phyloP scores from a whole-genome alignment of 2,113 vertebrate species.

The Pardalotus punctatus region DNA sequence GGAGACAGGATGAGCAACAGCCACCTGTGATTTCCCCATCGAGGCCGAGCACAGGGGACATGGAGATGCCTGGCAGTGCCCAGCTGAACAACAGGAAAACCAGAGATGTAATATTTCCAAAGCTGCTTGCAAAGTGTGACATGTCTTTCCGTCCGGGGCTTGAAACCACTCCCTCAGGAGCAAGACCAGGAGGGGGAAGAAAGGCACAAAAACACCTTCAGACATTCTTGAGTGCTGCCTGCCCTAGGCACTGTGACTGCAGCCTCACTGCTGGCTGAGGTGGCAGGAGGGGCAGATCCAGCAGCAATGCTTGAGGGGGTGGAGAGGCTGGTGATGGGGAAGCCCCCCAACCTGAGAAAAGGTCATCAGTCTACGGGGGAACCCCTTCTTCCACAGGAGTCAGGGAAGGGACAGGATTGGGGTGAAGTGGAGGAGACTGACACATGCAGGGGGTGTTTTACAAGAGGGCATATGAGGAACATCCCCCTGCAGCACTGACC shows the following conservation, averaged over 20 bases:
- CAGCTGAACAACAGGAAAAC: constrained; percentile 41
- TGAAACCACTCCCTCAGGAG: background rate
- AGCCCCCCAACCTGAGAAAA: background rate
- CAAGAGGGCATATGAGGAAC: background rate
- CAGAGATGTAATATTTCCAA: background rate
- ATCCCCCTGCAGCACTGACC: background rate
- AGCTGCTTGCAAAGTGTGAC: background rate
- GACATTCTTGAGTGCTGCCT: background rate
- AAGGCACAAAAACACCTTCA: background rate
- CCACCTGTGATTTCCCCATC: constrained; percentile 21
- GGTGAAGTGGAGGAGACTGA: background rate
- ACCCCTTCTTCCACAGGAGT: background rate
- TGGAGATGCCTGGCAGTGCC: rapidly evolving
- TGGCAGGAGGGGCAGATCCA: background rate
- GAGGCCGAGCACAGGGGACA: rapidly evolving
- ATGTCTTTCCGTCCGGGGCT: background rate
- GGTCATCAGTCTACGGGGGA: background rate
- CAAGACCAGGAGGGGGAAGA: background rate
- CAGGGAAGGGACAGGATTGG: background rate
- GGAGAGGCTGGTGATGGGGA: background rate
- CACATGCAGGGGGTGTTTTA: background rate
- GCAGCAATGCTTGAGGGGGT: background rate
- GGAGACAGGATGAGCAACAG: background rate
- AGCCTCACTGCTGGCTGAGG: background rate
- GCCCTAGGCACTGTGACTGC: rapidly evolving